phyloP scores from a whole-genome alignment of 2,113 vertebrate genomes.

The Sylvietta virens region DNA sequence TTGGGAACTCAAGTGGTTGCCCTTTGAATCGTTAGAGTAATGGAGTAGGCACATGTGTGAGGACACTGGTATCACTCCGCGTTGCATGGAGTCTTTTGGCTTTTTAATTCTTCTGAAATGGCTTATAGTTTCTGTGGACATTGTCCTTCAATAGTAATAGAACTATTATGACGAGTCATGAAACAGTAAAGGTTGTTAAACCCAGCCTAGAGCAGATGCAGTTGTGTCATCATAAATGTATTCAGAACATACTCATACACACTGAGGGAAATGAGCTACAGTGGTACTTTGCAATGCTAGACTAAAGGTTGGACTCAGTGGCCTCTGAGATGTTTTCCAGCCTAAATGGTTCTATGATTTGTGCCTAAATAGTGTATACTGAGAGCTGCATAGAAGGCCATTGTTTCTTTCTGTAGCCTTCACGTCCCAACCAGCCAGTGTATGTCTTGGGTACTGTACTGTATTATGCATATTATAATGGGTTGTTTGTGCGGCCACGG shows the following conservation, averaged over 20 bases:
- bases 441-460: background rate
- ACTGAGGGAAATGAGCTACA: background rate
- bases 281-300: background rate
- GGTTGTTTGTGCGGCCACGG: background rate
- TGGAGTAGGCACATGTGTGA: background rate
- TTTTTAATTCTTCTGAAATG: background rate
- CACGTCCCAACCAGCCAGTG: rapidly evolving
- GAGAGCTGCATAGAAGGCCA: background rate
- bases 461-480: background rate
- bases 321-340: background rate
- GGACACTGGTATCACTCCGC: background rate
- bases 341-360: background rate
- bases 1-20: background rate
- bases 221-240: background rate
- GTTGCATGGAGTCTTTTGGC: background rate
- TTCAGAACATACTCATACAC: background rate
- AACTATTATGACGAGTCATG: background rate
- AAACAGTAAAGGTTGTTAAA: background rate
- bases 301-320: background rate
- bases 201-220: background rate
- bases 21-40: background rate
- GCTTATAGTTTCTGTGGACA: background rate
- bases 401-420: background rate
- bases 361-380: background rate
- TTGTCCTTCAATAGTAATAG: background rate